phyloP scores from a whole-genome alignment of 2,797 vertebrate species.

The Syngnathus acus region DNA sequence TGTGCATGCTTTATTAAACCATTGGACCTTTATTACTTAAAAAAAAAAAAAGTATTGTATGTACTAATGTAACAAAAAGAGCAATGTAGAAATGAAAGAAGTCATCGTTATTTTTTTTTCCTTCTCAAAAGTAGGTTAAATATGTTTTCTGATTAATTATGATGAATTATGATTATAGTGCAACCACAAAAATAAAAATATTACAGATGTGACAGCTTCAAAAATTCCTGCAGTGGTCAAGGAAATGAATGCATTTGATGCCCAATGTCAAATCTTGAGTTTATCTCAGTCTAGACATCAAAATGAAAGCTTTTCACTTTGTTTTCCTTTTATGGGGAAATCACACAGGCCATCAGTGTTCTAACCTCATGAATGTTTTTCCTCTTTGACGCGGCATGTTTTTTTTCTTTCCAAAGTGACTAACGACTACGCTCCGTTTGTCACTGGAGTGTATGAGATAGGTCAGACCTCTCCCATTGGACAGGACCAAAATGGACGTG shows the following conservation, averaged over 20 bases:
- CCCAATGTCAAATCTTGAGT: not conserved
- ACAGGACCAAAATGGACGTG: not conserved
- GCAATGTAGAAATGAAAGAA: too few species aligned
- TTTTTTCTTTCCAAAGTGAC: slow-evolving; percentile 40
- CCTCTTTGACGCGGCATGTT: slow-evolving; percentile 42
- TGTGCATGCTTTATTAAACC: not conserved
- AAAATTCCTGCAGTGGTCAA: not conserved
- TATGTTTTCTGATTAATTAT: too few species aligned
- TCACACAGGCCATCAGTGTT: not conserved
- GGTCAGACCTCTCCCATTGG: slow-evolving; percentile 49
- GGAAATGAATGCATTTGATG: not conserved
- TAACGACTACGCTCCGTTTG: slow-evolving; percentile 25
- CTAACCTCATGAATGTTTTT: slow-evolving; percentile 11
- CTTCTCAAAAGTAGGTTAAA: too few species aligned
- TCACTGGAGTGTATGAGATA: slow-evolving; percentile 48
- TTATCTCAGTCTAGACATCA: not conserved
- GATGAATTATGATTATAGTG: not conserved
- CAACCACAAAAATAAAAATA: not conserved
- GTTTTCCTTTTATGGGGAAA: slow-evolving; percentile 9
- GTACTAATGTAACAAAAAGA: too few species aligned
- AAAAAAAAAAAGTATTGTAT: not conserved
- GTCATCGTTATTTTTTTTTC: too few species aligned
- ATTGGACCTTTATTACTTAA: not conserved
- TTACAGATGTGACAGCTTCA: not conserved
- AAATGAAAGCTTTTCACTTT: slow-evolving; percentile 9